Conservation (phyloP, 2,888 invertebrate genomes). For the Hydropsyche betteni region DNA sequence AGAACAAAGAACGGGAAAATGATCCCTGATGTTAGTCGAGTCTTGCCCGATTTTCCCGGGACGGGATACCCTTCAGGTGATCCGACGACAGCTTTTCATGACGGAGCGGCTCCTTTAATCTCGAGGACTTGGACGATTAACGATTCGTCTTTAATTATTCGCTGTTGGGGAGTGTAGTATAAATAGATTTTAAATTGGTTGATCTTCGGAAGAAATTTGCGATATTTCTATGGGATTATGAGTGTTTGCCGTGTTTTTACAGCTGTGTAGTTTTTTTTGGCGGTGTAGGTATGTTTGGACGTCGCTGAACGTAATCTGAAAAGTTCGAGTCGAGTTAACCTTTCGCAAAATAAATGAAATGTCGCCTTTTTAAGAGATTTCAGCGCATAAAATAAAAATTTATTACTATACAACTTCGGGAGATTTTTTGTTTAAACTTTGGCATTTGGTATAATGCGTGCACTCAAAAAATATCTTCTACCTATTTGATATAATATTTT, state of each 20-base stretch:
- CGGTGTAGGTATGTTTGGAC: no score
- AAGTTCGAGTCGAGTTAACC: slow-evolving; percentile 21
- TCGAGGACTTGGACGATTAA: background rate
- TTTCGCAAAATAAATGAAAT: slow-evolving; percentile 25
- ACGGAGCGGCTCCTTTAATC: background rate
- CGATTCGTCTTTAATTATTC: slow-evolving; percentile 4
- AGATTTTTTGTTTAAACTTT: background rate
- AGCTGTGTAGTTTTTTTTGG: no score
- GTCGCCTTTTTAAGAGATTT: slow-evolving; percentile 9
- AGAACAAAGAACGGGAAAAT: slow-evolving; percentile 19
- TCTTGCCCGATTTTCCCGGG: background rate
- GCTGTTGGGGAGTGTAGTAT: background rate
- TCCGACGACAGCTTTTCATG: slow-evolving; percentile 8
- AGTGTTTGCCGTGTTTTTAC: no score
- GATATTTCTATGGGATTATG: no score
- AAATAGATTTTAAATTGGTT: no score
- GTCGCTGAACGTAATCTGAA: background rate
- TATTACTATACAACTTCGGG: background rate
- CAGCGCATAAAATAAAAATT: slow-evolving; percentile 5
- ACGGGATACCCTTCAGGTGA: background rate
- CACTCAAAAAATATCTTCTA: no score
- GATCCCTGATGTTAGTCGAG: slow-evolving; percentile 2
- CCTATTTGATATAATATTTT: no score
- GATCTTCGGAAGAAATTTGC: no score
- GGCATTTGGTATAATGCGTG: background rate